phyloP scores from a whole-genome alignment of 2,113 vertebrate species.

The Gasterosteus aculeatus region DNA sequence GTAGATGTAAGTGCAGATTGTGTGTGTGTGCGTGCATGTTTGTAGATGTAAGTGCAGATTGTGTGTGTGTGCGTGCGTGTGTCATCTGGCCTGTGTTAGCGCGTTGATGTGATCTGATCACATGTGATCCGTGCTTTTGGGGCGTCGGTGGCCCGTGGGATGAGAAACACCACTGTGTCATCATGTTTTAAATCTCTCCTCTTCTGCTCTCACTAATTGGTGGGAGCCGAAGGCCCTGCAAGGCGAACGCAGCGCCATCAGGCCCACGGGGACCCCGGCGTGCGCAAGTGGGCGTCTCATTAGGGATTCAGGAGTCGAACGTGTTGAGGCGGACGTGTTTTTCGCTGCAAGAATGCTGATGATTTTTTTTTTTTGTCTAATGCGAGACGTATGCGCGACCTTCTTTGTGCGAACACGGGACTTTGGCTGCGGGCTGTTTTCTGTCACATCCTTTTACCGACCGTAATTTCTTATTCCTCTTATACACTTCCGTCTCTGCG shows the following conservation, averaged over 20 bases:
- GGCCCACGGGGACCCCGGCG: constrained; percentile 58
- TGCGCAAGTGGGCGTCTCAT: constrained; percentile 54
- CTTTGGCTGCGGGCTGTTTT: constrained; percentile 45
- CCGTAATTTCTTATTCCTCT: constrained; percentile 23
- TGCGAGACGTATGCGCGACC: constrained; percentile 48
- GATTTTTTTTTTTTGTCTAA: constrained; percentile 56
- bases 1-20: neutral
- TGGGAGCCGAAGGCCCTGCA: constrained; percentile 67
- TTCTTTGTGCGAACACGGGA: constrained; percentile 28
- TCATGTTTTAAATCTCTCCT: constrained; percentile 74
- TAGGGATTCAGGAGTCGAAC: constrained; percentile 55
- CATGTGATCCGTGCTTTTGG: constrained; percentile 74
- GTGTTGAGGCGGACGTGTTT: constrained; percentile 36
- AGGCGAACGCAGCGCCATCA: constrained; percentile 59
- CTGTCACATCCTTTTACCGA: constrained; percentile 47
- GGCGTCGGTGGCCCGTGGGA: constrained; percentile 68
- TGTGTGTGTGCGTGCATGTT: constrained; percentile 22
- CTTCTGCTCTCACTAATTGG: constrained; percentile 78
- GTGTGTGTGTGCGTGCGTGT: constrained; percentile 42
- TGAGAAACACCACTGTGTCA: constrained; percentile 73
- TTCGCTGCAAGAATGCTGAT: constrained; percentile 45
- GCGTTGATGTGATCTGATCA: constrained; percentile 77
- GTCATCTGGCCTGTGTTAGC: constrained; percentile 57
- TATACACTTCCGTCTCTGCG: constrained; percentile 13
- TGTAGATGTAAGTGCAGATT: neutral